These are phyloP conservation scores for Salvelinus sp. DNA, from an alignment of 2,113 vertebrate species.

Conservation along the genomic window DNA sequence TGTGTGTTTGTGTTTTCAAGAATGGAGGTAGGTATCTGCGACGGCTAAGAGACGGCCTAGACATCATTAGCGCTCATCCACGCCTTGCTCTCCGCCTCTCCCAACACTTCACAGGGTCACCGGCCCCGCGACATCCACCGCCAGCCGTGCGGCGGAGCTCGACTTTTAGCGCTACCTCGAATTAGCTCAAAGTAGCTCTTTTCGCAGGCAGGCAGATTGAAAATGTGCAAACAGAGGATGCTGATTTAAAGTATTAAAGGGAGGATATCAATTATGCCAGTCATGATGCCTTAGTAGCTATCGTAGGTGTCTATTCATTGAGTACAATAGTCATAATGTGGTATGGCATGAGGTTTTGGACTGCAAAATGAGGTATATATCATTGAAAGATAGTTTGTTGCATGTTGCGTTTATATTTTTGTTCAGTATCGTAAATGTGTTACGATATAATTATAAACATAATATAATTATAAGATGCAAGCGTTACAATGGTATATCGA, in stretches of 20 bases:
- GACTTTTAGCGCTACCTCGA: slow-evolving; percentile 41
- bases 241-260: slow-evolving; percentile 41
- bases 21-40: slow-evolving; percentile 15
- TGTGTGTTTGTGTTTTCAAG: slow-evolving; percentile 59
- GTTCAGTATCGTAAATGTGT: no score
- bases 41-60: neutral
- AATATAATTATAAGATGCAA: neutral
- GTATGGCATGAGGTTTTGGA: slow-evolving; percentile 32
- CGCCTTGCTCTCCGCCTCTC: no score
- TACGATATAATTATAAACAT: no score
- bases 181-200: slow-evolving; percentile 15
- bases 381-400: slow-evolving; percentile 41
- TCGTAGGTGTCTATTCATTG: slow-evolving; percentile 47
- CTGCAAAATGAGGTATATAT: slow-evolving; percentile 40
- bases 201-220: slow-evolving; percentile 26
- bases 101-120: slow-evolving; percentile 53
- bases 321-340: slow-evolving; percentile 34
- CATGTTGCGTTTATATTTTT: no score
- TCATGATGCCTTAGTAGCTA: slow-evolving; percentile 33
- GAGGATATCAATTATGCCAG: slow-evolving; percentile 59
- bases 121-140: slow-evolving; percentile 45
- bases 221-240: neutral
- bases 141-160: slow-evolving; percentile 46
- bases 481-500: slow-evolving; percentile 11
- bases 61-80: slow-evolving; percentile 47